phyloP scores from a whole-genome alignment of 2,797 vertebrate genomes.

The Chelidonichthys spinosus region DNA sequence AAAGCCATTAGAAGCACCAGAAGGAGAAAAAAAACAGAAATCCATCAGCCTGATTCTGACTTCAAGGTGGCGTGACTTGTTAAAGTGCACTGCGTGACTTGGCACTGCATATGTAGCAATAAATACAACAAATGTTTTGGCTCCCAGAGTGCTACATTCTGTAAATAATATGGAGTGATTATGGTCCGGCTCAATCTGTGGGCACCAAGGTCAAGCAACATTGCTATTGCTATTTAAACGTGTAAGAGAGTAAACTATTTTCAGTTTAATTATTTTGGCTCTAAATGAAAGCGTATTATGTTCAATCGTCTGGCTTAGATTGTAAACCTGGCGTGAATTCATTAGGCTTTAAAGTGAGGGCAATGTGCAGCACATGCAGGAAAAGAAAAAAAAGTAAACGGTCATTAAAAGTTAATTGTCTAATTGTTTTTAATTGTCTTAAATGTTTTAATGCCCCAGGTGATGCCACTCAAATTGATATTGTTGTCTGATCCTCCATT shows the following conservation, averaged over 20 bases:
- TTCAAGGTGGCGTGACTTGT: neutral
- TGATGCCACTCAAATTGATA: too few relatives aligned
- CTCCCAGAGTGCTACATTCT: constrained; percentile 41
- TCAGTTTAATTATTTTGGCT: constrained; percentile 67
- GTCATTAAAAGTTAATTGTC: too few relatives aligned
- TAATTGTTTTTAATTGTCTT: too few relatives aligned
- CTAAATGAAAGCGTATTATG: constrained; percentile 44
- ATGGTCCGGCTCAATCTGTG: constrained; percentile 43
- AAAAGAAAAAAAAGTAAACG: too few relatives aligned
- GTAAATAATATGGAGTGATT: constrained; percentile 61
- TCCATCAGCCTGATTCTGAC: neutral
- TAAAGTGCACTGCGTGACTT: constrained; percentile 37
- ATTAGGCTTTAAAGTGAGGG: constrained; percentile 23
- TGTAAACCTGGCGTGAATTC: constrained; percentile 40
- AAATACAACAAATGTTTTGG: constrained; percentile 51
- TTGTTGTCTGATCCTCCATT: too few relatives aligned
- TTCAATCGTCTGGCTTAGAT: constrained; percentile 47
- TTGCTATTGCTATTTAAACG: constrained; percentile 16
- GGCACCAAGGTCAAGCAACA: constrained; percentile 62
- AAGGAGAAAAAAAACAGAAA: neutral
- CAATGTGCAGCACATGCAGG: neutral
- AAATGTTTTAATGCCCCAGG: too few relatives aligned
- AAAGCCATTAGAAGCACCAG: neutral
- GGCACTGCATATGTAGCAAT: constrained; percentile 23
- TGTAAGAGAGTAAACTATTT: constrained; percentile 56